Evolutionary conservation across 2,113 vertebrate species (phyloP).

Genomic region (Oncorhynchus keta): DNA sequence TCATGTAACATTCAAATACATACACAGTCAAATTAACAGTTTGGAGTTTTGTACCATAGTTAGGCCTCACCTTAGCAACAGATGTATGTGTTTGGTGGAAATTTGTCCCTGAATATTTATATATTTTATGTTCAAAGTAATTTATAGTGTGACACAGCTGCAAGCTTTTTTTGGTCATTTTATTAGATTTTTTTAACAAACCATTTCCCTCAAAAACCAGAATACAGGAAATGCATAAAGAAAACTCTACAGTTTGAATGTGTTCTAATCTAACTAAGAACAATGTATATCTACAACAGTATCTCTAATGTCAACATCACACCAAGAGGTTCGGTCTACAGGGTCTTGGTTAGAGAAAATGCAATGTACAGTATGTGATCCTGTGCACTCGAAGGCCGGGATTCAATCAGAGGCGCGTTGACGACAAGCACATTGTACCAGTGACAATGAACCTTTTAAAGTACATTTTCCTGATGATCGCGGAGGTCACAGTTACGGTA

Average conservation of each 20-base stretch:
- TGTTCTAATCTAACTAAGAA: slow-evolving; percentile 70
- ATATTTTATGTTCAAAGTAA: slow-evolving; percentile 10
- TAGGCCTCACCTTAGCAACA: neutral
- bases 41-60: neutral
- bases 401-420: too few relatives aligned
- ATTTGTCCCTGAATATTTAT: slow-evolving; percentile 33
- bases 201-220: slow-evolving; percentile 69
- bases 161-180: slow-evolving; percentile 54
- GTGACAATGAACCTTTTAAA: too few relatives aligned
- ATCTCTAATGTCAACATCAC: slow-evolving; percentile 50
- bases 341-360: neutral
- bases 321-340: slow-evolving; percentile 59
- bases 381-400: too few relatives aligned
- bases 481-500: too few relatives aligned
- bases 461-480: too few relatives aligned
- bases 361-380: slow-evolving; percentile 18
- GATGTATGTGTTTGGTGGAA: slow-evolving; percentile 12
- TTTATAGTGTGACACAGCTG: slow-evolving; percentile 26
- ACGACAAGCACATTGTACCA: too few relatives aligned
- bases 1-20: neutral
- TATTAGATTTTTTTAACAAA: slow-evolving; percentile 68
- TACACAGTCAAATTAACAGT: neutral
- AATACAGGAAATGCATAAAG: slow-evolving; percentile 77
- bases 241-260: slow-evolving; percentile 74
- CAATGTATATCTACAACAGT: slow-evolving; percentile 75